These are phyloP conservation scores for Gastrophryne carolinensis DNA, from an alignment of 2,797 vertebrate genomes.

Conservation along the genomic window DNA sequence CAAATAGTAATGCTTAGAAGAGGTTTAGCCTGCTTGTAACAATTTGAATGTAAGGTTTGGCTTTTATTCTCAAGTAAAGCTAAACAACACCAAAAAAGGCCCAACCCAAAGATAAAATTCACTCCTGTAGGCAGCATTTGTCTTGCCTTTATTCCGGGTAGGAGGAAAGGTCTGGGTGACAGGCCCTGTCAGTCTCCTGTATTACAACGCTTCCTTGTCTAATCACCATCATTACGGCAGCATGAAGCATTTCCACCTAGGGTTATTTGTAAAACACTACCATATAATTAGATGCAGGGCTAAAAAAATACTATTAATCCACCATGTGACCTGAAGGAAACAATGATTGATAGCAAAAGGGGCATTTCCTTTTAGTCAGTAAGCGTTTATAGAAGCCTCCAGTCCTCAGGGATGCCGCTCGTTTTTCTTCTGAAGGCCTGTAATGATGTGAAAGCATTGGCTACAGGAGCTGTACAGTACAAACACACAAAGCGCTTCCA, in stretches of 20 bases:
- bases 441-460: constrained; percentile 17
- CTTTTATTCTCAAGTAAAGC: too few relatives aligned
- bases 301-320: constrained; percentile 31
- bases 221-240: constrained; percentile 39
- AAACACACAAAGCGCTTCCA: not conserved
- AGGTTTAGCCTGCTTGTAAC: too few relatives aligned
- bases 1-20: too few relatives aligned
- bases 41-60: too few relatives aligned
- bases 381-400: constrained; percentile 18
- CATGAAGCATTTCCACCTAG: constrained; percentile 38
- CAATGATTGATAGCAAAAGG: constrained; percentile 42
- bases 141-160: not conserved
- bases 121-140: not conserved
- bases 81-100: not conserved
- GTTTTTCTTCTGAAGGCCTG: constrained; percentile 30
- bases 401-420: constrained; percentile 16
- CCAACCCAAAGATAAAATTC: not conserved
- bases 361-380: constrained; percentile 46
- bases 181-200: not conserved
- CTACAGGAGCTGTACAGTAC: not conserved
- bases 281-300: constrained; percentile 35
- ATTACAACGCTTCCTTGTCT: constrained; percentile 31
- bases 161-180: constrained; percentile 22
- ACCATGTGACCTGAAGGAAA: constrained; percentile 28
- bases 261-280: constrained; percentile 44